Percentiles rank a stretch among this genome's conserved stretches.
These are phyloP conservation scores for Puma concolor DNA, from an alignment of 2,113 vertebrate species.

Conservation along the genomic window DNA sequence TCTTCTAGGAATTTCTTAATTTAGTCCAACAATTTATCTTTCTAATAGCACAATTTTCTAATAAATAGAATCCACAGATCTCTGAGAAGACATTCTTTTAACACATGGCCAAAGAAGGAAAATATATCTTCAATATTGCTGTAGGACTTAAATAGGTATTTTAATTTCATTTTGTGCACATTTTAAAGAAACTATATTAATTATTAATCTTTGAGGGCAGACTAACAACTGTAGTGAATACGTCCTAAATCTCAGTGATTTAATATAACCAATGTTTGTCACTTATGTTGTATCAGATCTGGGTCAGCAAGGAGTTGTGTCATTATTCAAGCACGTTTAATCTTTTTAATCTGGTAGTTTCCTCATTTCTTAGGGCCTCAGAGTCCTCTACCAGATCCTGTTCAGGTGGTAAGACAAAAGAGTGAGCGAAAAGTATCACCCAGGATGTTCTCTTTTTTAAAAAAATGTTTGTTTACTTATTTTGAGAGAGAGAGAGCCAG, in stretches of 20 bases:
- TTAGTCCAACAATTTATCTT: neutral
- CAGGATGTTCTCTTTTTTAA: neutral
- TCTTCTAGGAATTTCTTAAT: constrained; percentile 44
- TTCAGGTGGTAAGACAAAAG: neutral
- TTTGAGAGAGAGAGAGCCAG: no score
- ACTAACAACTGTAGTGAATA: neutral
- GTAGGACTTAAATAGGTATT: neutral
- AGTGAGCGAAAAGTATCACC: neutral
- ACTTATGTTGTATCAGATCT: neutral
- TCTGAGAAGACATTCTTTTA: neutral
- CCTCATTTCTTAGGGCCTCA: neutral
- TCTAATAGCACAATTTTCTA: constrained; percentile 8
- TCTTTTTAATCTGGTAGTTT: neutral
- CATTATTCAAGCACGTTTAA: neutral
- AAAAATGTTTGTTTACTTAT: no score
- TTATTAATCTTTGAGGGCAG: neutral
- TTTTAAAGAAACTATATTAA: constrained; percentile 2
- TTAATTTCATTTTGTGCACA: neutral
- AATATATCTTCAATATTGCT: neutral
- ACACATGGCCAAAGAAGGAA: neutral
- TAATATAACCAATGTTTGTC: neutral
- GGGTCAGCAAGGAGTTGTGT: neutral
- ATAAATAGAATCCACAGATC: neutral
- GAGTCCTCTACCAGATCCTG: neutral
- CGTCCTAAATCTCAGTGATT: neutral